These are phyloP conservation scores for Brachyptera putata DNA, from an alignment of 2,888 invertebrate genomes.

Conservation along the genomic window DNA sequence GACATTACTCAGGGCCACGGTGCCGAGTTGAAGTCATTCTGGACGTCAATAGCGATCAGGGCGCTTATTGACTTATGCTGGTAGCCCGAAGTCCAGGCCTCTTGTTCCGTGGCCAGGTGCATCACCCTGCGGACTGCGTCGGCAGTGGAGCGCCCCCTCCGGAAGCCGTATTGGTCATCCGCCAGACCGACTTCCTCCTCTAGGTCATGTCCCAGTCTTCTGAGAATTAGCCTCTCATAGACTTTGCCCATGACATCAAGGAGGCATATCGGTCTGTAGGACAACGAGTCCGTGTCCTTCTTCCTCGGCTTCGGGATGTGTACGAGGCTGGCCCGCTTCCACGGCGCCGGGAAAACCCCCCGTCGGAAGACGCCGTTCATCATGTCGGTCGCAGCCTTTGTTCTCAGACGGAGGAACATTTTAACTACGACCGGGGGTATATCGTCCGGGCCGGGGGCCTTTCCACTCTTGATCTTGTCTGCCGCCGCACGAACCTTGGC, in stretches of 20 bases:
- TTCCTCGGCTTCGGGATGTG: slow-evolving; percentile 26
- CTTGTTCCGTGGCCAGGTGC: not conserved
- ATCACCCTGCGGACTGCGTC: not conserved
- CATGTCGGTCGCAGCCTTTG: too few relatives aligned
- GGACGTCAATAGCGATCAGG: not conserved
- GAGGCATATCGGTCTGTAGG: too few relatives aligned
- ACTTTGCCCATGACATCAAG: too few relatives aligned
- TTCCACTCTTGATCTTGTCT: not conserved
- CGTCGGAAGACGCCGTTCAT: slow-evolving; percentile 4
- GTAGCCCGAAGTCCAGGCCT: not conserved
- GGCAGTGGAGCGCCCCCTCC: not conserved
- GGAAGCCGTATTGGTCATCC: too few relatives aligned
- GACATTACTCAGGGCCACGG: not conserved
- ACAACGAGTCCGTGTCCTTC: too few relatives aligned
- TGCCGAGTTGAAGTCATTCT: not conserved
- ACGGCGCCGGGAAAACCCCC: slow-evolving; percentile 26
- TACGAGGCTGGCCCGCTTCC: slow-evolving; percentile 28
- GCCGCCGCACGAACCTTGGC: not conserved
- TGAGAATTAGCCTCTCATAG: too few relatives aligned
- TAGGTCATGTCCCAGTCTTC: too few relatives aligned
- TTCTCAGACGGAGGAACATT: not conserved
- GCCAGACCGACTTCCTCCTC: too few relatives aligned
- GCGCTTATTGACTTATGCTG: not conserved
- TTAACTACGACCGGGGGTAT: not conserved
- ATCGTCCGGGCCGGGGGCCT: not conserved